These are phyloP conservation scores for Tadarida brasiliensis DNA, from an alignment of 2,797 vertebrate genomes.

Conservation along the genomic window DNA sequence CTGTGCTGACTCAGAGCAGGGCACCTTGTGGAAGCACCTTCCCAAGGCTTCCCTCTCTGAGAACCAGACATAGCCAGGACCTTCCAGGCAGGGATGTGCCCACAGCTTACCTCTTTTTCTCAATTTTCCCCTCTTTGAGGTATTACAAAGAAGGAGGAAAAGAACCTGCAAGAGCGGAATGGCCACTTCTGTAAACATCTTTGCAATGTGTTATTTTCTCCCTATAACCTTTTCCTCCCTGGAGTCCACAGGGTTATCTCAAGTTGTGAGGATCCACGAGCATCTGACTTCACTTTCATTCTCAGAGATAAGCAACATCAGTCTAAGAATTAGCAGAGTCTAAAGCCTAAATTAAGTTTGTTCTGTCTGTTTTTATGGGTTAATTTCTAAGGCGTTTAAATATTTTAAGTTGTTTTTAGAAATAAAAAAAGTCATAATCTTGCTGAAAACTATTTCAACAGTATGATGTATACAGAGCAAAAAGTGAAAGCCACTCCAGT, in stretches of 20 bases:
- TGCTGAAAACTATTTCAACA: constrained; percentile 30
- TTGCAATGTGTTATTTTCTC: constrained; percentile 22
- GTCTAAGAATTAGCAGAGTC: constrained; percentile 1
- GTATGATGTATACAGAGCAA: not conserved
- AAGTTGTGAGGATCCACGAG: not conserved
- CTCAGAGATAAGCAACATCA: constrained; percentile 4
- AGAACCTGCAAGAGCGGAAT: not conserved
- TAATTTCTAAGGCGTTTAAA: not conserved
- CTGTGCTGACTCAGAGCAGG: constrained; percentile 60
- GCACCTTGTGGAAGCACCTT: not conserved
- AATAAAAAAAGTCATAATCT: constrained; percentile 16
- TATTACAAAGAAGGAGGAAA: not conserved
- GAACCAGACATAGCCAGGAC: not conserved
- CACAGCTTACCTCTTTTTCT: not conserved
- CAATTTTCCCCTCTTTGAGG: not conserved
- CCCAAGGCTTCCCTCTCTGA: constrained; percentile 7
- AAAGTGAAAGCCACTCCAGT: not conserved
- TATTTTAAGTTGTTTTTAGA: constrained; percentile 14
- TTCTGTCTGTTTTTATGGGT: not conserved
- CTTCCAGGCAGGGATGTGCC: not conserved
- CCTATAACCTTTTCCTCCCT: not conserved
- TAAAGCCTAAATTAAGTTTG: not conserved
- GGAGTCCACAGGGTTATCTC: constrained; percentile 47
- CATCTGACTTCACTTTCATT: constrained; percentile 8
- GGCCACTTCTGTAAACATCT: constrained; percentile 45